phyloP scores from a whole-genome alignment of 2,888 invertebrate genomes.

The Ditula angustiorana region DNA sequence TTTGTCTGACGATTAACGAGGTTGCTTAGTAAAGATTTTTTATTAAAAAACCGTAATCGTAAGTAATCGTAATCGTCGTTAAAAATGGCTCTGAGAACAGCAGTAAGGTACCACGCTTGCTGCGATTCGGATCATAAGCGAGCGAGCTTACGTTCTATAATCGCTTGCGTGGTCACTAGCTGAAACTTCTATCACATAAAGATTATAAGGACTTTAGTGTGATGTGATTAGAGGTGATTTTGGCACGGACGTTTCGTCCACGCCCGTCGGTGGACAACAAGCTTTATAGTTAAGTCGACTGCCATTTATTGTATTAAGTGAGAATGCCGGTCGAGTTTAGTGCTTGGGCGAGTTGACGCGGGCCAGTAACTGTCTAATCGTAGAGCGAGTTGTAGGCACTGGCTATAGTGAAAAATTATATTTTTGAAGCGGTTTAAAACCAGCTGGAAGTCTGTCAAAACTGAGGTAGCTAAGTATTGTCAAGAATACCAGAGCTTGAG shows the following conservation, averaged over 20 bases:
- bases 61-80: not conserved
- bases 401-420: not conserved
- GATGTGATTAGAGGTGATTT: not conserved
- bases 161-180: not conserved
- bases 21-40: too few species aligned
- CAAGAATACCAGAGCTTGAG: too few species aligned
- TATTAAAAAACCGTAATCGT: too few species aligned
- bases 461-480: too few species aligned
- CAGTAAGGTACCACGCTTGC: too few species aligned
- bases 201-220: not conserved
- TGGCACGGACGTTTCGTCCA: constrained; percentile 30
- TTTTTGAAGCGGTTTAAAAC: too few species aligned
- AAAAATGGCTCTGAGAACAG: constrained; percentile 25
- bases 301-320: constrained; percentile 56
- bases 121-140: constrained; percentile 10
- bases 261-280: constrained; percentile 6
- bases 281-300: constrained; percentile 51
- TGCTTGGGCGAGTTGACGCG: constrained; percentile 15
- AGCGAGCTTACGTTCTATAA: constrained; percentile 7
- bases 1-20: too few species aligned
- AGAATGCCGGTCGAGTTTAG: constrained; percentile 14
- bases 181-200: not conserved
- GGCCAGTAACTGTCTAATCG: constrained; percentile 19
- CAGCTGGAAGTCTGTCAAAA: too few species aligned
- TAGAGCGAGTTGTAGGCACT: not conserved